Evolutionary conservation across 2,888 invertebrate genomes (phyloP).

Genomic region (Galerucella calmariensis): DNA sequence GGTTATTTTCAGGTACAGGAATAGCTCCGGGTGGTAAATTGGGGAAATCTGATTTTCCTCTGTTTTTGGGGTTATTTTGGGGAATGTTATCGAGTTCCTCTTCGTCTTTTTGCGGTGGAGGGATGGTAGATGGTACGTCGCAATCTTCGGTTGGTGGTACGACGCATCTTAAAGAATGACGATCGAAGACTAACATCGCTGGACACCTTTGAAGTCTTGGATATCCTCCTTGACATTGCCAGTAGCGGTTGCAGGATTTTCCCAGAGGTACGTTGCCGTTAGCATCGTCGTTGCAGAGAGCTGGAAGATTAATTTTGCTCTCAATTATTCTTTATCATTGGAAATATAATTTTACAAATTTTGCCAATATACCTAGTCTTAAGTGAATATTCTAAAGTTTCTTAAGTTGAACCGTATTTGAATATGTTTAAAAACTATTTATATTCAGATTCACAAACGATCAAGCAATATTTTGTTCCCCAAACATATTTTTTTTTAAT

Average conservation of each 20-base stretch:
- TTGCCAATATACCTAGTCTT: no score
- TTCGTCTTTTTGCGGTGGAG: conserved; percentile 70
- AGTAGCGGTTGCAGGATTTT: conserved; percentile 93
- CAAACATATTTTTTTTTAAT: no score
- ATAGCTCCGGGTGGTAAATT: conserved; percentile 64
- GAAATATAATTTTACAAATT: no score
- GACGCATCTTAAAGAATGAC: conserved; percentile 83
- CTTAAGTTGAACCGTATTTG: no score
- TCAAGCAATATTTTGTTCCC: no score
- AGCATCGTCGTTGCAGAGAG: conserved; percentile 89
- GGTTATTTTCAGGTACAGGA: conserved; percentile 59
- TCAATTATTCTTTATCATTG: neutral
- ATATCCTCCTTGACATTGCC: conserved; percentile 95
- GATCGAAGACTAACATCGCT: conserved; percentile 90
- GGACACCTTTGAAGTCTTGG: conserved; percentile 91
- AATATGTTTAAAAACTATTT: no score
- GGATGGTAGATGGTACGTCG: conserved; percentile 82
- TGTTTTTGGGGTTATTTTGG: conserved; percentile 58
- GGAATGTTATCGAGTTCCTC: conserved; percentile 57
- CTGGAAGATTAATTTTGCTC: conserved; percentile 66
- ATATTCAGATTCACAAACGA: no score
- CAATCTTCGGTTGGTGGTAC: conserved; percentile 92
- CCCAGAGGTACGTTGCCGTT: conserved; percentile 92
- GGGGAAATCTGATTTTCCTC: conserved; percentile 48
- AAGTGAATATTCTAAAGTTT: no score